Evolutionary conservation across 2,888 invertebrate genomes (phyloP), one percentile per base, ranked within the genome.

Genomic region (Chouioia cunea): DNA sequence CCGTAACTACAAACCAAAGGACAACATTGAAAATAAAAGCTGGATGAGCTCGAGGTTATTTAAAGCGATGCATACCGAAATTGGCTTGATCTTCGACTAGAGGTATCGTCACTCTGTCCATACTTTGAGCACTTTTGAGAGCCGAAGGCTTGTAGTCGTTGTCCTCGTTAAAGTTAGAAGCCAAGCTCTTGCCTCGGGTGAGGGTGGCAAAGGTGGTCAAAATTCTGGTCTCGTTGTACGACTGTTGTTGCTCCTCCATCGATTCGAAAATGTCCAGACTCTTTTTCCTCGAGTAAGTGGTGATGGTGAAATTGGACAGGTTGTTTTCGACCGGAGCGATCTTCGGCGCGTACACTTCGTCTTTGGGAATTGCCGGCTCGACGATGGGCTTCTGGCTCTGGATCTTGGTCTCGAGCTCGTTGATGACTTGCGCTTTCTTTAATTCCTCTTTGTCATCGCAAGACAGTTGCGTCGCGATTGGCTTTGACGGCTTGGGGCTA

Each of bases 271-370:
- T 84, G 50, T 84, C 81, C n/a, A 83, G 50, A 59, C 74, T 81
- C 64, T 83, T 84, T 52, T 79, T 81, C 14, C 78, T 76, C 14
- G 81, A 74, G 52, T 85, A 85, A 0, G 85, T 85, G 0, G 85
- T 83, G 16, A 85, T 84, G 2, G 79, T 84, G 63, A 85, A 85
- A 67, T 85, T 85, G 0, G 84, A 79, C 52, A 85, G 48, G 0
- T 82, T 81, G 43, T 83, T 85, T 52, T 84, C 83, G 0, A 80
- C 75, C 0, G 85, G 83, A 0, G 83, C 83, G 4, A 84, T 76
- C 66, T 77, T 78, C 0, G 80, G 80, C 0, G 79, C 77, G 4
- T 72, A 68, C 2, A 22, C 73, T 3, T 74, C 74, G 59, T 71
- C 63, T 18, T 56, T 54, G 1, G 27, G 3, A 8, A 22, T 0